Percentiles rank a stretch among this genome's conserved stretches.
Conservation (phyloP, 1,140 invertebrate species). For the Andrena cerasifolii region DNA sequence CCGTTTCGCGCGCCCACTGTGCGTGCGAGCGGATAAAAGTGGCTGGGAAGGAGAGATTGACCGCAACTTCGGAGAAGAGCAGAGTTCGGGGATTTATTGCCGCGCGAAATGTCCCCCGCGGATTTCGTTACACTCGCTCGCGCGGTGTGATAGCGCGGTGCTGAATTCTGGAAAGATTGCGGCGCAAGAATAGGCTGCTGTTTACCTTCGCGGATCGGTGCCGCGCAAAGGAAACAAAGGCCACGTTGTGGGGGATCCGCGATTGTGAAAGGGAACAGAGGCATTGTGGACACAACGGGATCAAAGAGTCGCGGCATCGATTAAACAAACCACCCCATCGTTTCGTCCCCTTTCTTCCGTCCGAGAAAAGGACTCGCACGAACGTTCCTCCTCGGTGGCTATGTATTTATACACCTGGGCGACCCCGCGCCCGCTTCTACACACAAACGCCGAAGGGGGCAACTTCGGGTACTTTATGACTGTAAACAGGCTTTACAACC, state of each 20-base stretch:
- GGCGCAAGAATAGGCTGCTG: constrained; percentile 29
- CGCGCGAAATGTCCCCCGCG: no score
- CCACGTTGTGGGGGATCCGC: constrained; percentile 40
- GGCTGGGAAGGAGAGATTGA: no score
- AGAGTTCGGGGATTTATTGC: no score
- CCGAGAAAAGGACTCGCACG: constrained; percentile 8
- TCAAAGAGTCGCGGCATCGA: constrained; percentile 69
- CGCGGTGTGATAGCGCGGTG: not conserved
- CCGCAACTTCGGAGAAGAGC: no score
- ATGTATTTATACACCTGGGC: constrained; percentile 25
- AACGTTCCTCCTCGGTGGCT: constrained; percentile 1
- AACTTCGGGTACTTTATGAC: constrained; percentile 25
- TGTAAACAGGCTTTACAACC: constrained; percentile 24
- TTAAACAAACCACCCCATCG: constrained; percentile 71
- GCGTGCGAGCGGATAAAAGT: no score
- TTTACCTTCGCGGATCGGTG: constrained; percentile 35
- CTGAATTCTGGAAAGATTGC: not conserved
- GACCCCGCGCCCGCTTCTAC: no score
- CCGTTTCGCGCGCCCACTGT: no score
- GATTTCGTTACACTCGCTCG: no score
- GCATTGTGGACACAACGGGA: constrained; percentile 59
- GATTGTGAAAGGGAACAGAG: constrained; percentile 45
- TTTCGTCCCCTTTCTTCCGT: constrained; percentile 45
- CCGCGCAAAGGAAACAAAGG: constrained; percentile 36
- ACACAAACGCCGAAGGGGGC: not conserved